phyloP scores from a whole-genome alignment of 1,140 invertebrate species.

The Lepidurus arcticus region DNA sequence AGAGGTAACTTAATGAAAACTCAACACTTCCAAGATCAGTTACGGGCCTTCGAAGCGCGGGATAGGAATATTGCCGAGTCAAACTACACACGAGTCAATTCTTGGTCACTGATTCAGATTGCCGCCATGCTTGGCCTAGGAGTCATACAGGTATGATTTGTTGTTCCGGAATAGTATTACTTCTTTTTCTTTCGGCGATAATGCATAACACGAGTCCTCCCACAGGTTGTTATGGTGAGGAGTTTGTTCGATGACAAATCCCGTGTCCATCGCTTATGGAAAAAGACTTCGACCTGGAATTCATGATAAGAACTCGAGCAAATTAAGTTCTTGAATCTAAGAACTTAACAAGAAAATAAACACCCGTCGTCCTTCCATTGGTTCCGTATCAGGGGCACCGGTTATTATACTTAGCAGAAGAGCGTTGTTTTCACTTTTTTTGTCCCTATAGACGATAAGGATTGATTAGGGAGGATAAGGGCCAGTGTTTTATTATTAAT shows the following conservation, averaged over 20 bases:
- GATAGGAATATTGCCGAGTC: constrained; percentile 72
- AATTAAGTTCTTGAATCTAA: too few species aligned
- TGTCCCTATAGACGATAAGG: too few species aligned
- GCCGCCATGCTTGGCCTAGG: constrained; percentile 64
- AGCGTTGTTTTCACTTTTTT: too few species aligned
- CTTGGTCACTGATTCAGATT: constrained; percentile 64
- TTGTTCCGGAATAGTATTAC: not conserved
- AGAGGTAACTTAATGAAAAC: constrained; percentile 56
- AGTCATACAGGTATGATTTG: constrained; percentile 52
- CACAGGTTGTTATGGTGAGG: constrained; percentile 54
- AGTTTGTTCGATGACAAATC: constrained; percentile 63
- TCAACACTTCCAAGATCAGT: constrained; percentile 62
- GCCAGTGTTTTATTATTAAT: not conserved
- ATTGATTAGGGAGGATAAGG: not conserved
- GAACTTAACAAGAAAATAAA: too few species aligned
- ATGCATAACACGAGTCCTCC: not conserved
- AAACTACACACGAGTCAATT: constrained; percentile 65
- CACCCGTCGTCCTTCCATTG: too few species aligned
- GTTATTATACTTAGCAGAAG: too few species aligned
- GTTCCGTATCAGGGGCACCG: too few species aligned
- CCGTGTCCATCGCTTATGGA: constrained; percentile 50
- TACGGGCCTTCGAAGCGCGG: constrained; percentile 64
- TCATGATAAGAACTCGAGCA: not conserved
- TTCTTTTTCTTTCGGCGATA: not conserved
- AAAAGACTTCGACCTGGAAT: constrained; percentile 39